These are phyloP conservation scores for Lasioglossum figueresi DNA, from an alignment of 2,888 invertebrate species.

Conservation along the genomic window DNA sequence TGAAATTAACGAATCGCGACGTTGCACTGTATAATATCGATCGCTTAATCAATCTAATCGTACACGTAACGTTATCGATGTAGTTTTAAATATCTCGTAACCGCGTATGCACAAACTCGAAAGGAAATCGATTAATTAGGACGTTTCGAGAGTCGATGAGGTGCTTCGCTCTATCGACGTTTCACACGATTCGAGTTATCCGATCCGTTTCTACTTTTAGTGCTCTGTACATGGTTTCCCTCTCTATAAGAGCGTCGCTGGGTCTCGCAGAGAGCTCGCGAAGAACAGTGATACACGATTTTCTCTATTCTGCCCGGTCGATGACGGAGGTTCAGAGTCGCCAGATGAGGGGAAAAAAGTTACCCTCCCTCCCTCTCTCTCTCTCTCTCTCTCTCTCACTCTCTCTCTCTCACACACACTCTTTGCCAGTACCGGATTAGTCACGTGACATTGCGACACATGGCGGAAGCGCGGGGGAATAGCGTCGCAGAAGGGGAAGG, in stretches of 20 bases:
- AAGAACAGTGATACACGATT: neutral
- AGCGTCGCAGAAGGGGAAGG: no score
- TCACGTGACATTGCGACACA: no score
- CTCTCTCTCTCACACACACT: no score
- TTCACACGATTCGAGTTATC: slow-evolving; percentile 11
- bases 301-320: neutral
- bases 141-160: slow-evolving; percentile 14
- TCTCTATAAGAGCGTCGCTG: neutral
- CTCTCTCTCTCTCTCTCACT: no score
- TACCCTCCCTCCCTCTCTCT: no score
- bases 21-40: slow-evolving; percentile 28
- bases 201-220: slow-evolving; percentile 17
- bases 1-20: slow-evolving; percentile 2
- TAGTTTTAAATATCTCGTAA: slow-evolving; percentile 38
- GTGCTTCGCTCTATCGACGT: slow-evolving; percentile 42
- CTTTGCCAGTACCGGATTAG: no score
- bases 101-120: slow-evolving; percentile 43
- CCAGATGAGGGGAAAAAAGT: no score
- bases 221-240: neutral
- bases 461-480: no score
- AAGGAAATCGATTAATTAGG: slow-evolving; percentile 35
- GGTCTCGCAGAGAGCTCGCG: neutral
- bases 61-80: slow-evolving; percentile 23
- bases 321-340: no score
- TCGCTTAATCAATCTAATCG: slow-evolving; percentile 23